A percentile compares a stretch with the other conserved stretches of the same genome.
These are phyloP conservation scores for Stenodera caucasica DNA, from an alignment of 2,888 invertebrate species.

Conservation along the genomic window DNA sequence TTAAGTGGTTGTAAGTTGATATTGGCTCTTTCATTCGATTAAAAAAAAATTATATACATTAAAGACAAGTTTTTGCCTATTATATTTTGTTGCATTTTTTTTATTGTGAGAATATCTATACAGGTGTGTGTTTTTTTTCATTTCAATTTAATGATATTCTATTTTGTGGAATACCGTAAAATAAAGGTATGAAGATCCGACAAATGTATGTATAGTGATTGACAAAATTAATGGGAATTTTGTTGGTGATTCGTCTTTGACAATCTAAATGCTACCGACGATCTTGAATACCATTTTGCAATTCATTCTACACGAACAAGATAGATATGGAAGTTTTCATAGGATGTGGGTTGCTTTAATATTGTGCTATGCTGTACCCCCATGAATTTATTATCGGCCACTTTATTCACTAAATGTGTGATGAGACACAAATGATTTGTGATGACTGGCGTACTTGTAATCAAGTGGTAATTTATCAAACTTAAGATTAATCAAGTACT, in stretches of 20 bases:
- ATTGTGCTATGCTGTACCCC: constrained; percentile 1
- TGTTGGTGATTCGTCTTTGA: constrained; percentile 18
- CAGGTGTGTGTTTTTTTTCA: neutral
- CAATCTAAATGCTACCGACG: constrained; percentile 17
- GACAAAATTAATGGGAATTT: constrained; percentile 21
- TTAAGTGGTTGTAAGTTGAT: constrained; percentile 5
- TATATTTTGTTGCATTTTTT: neutral
- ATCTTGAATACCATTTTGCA: neutral
- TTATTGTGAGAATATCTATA: neutral
- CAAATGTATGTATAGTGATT: constrained; percentile 21
- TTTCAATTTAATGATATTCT: neutral
- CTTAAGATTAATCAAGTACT: constrained; percentile 18
- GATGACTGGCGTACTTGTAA: constrained; percentile 9
- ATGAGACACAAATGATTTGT: constrained; percentile 13
- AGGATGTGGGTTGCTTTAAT: constrained; percentile 9
- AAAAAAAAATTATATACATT: neutral
- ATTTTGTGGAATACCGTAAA: constrained; percentile 3
- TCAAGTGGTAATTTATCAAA: constrained; percentile 12
- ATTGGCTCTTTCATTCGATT: neutral
- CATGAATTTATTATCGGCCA: constrained; percentile 13
- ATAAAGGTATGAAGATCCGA: constrained; percentile 15
- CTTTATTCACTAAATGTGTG: constrained; percentile 10
- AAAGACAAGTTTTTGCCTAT: constrained; percentile 6
- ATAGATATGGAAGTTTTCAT: constrained; percentile 10
- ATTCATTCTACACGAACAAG: neutral